phyloP scores from a whole-genome alignment of 2,888 invertebrate species.

The Troilus luridus region DNA sequence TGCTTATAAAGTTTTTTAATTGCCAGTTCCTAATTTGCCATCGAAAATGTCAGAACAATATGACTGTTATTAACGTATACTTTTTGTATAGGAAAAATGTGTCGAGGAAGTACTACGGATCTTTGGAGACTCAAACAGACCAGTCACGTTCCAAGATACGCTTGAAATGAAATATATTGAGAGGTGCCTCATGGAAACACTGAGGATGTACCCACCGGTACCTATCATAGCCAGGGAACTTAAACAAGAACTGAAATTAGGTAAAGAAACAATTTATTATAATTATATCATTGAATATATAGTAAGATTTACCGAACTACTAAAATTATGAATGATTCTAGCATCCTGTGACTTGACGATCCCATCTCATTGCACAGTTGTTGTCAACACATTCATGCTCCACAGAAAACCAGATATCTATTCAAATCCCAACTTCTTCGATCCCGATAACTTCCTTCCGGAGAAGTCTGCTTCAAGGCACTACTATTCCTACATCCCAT shows the following conservation, averaged over 20 bases:
- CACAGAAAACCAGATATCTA: conserved; percentile 82
- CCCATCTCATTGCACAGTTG: conserved; percentile 79
- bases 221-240: conserved; percentile 83
- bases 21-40: not conserved
- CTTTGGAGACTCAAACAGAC: conserved; percentile 82
- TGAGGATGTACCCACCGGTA: conserved; percentile 87
- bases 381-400: conserved; percentile 77
- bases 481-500: conserved; percentile 85
- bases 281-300: not conserved
- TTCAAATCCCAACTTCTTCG: conserved; percentile 82
- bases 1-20: not conserved
- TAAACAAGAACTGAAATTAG: conserved; percentile 79
- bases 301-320: not conserved
- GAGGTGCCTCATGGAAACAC: conserved; percentile 68
- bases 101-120: conserved; percentile 81
- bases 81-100: conserved; percentile 73
- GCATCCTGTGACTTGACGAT: conserved; percentile 78
- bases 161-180: conserved; percentile 88
- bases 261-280: conserved; percentile 68
- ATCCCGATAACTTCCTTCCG: conserved; percentile 89
- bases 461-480: conserved; percentile 72
- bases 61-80: too few relatives aligned
- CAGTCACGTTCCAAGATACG: conserved; percentile 85
- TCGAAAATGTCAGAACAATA: too few relatives aligned
- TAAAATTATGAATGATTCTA: conserved; percentile 66